phyloP scores from a whole-genome alignment of 2,888 invertebrate species.

The Hirtodrosophila confusa region DNA sequence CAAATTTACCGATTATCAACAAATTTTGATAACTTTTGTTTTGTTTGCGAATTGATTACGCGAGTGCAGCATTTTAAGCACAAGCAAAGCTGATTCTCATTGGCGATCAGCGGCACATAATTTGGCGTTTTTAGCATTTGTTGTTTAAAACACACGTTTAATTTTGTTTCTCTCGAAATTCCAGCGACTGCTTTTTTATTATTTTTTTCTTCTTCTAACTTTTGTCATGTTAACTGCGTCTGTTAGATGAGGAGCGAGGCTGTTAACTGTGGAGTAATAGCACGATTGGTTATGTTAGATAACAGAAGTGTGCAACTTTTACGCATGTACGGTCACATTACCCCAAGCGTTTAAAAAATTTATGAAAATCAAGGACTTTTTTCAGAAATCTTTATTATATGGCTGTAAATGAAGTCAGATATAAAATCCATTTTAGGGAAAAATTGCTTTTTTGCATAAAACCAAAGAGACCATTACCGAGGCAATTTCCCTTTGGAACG shows the following conservation, averaged over 20 bases:
- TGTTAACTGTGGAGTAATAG: slow-evolving; percentile 17
- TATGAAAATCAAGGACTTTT: too few relatives aligned
- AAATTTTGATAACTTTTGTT: slow-evolving; percentile 30
- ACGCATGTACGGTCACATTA: too few relatives aligned
- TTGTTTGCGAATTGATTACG: slow-evolving; percentile 25
- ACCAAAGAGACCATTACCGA: too few relatives aligned
- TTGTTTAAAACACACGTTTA: slow-evolving; percentile 59
- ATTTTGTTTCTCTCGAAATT: slow-evolving; percentile 60
- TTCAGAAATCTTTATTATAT: too few relatives aligned
- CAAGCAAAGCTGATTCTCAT: slow-evolving; percentile 23
- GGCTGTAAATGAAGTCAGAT: too few relatives aligned
- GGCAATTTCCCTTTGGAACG: too few relatives aligned
- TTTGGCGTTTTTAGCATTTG: slow-evolving; percentile 51
- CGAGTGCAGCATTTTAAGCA: slow-evolving; percentile 51
- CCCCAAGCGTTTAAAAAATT: too few relatives aligned
- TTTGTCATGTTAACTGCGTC: not conserved
- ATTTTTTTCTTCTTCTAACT: slow-evolving; percentile 24
- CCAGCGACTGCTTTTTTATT: slow-evolving; percentile 60
- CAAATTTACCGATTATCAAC: slow-evolving; percentile 36
- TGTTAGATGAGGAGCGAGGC: slow-evolving; percentile 14
- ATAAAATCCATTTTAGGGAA: too few relatives aligned
- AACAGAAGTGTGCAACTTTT: too few relatives aligned
- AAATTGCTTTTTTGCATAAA: too few relatives aligned
- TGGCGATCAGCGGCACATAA: slow-evolving; percentile 50
- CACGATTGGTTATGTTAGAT: too few relatives aligned